These are phyloP conservation scores for Allobates femoralis DNA, from an alignment of 2,797 vertebrate genomes.

Conservation along the genomic window DNA sequence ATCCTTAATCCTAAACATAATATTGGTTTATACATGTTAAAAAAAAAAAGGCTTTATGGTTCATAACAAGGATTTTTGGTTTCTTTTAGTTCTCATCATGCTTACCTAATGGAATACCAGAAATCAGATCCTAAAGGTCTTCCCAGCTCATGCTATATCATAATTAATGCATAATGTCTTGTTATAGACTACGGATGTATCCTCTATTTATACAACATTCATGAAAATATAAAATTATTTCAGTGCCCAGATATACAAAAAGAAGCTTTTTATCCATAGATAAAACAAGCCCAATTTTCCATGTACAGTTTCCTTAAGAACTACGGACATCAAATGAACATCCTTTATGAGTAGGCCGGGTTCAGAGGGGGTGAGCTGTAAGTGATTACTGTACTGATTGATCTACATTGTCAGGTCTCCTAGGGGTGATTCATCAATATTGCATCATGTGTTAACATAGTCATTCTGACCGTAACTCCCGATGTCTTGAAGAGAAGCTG, in stretches of 20 bases:
- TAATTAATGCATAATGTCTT: background rate
- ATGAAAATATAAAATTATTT: background rate
- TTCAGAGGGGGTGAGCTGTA: slow-evolving; percentile 59
- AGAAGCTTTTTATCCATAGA: background rate
- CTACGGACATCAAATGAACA: slow-evolving; percentile 38
- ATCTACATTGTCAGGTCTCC: slow-evolving; percentile 56
- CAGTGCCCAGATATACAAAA: background rate
- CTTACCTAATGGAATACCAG: no score
- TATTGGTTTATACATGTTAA: no score
- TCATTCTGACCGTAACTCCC: slow-evolving; percentile 39
- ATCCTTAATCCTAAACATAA: no score
- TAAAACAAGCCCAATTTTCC: slow-evolving; percentile 5
- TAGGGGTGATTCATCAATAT: slow-evolving; percentile 56
- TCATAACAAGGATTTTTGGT: no score
- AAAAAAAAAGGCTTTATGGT: no score
- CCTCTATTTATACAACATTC: background rate
- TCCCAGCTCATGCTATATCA: no score
- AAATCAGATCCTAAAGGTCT: no score
- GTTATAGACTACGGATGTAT: background rate
- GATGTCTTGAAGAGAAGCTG: slow-evolving; percentile 46
- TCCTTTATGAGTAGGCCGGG: slow-evolving; percentile 35
- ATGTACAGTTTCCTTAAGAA: slow-evolving; percentile 21
- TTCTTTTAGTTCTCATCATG: no score
- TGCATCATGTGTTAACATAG: slow-evolving; percentile 50
- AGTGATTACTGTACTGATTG: slow-evolving; percentile 48